These are phyloP conservation scores for Alethe castanea DNA, from an alignment of 2,113 vertebrate genomes.

Conservation along the genomic window DNA sequence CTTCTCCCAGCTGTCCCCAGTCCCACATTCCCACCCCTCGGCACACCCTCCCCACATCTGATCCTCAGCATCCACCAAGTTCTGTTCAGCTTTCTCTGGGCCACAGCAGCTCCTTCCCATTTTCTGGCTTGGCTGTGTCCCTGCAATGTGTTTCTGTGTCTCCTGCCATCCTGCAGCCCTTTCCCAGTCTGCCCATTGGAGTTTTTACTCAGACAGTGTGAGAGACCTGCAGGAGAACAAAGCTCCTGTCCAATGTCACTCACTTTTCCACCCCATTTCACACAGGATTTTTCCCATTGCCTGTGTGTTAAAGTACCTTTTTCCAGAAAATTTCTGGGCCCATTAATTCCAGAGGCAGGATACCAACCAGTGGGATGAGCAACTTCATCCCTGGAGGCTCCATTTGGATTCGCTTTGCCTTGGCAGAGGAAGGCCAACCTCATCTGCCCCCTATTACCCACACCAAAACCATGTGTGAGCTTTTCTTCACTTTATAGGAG, in stretches of 20 bases:
- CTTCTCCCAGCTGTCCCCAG: slow-evolving; percentile 6
- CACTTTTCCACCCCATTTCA: neutral
- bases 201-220: neutral
- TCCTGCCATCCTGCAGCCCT: neutral
- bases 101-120: neutral
- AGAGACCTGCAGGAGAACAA: neutral
- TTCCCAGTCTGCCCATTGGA: neutral
- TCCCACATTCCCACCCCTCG: neutral
- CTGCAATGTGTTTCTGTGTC: neutral
- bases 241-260: neutral
- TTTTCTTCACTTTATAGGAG: neutral
- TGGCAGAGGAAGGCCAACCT: neutral
- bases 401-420: neutral
- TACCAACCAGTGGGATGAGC: neutral
- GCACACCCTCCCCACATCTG: neutral
- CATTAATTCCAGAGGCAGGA: neutral
- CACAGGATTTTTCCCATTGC: neutral
- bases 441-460: slow-evolving; percentile 32
- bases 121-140: neutral
- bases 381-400: neutral
- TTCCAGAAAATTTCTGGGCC: neutral
- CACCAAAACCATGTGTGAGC: neutral
- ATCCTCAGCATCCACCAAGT: neutral
- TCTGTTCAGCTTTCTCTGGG: neutral
- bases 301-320: neutral